These are phyloP conservation scores for Spinibarbus caldwelli DNA, from an alignment of 2,797 vertebrate species.

Conservation along the genomic window DNA sequence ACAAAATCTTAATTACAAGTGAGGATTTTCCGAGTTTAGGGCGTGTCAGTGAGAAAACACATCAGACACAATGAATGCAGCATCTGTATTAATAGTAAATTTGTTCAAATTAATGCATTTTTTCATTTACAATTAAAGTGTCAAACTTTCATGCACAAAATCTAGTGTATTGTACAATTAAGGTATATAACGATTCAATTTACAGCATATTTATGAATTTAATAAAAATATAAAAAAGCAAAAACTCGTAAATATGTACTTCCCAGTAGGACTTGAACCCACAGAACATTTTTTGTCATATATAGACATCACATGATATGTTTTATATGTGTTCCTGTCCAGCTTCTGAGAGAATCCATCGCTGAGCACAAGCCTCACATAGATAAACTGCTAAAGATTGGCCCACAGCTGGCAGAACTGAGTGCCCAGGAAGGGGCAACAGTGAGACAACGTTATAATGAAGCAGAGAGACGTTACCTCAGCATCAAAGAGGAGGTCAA, in stretches of 20 bases:
- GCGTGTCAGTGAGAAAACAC: background rate
- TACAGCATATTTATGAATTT: background rate
- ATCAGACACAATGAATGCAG: background rate
- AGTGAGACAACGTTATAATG: constrained; percentile 84
- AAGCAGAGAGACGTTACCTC: constrained; percentile 84
- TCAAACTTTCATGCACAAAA: background rate
- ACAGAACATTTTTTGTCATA: background rate
- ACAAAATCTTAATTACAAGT: background rate
- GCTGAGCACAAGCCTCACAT: constrained; percentile 98
- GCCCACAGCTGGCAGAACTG: constrained; percentile 91
- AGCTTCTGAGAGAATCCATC: constrained; percentile 96
- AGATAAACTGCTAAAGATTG: constrained; percentile 97
- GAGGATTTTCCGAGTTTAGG: background rate
- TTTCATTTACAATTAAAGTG: background rate
- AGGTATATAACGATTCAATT: background rate
- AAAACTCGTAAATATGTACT: background rate
- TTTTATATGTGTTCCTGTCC: constrained; percentile 38
- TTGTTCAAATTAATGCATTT: no score
- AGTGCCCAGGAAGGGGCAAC: constrained; percentile 88
- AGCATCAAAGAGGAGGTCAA: constrained; percentile 95
- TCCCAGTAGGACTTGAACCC: no score
- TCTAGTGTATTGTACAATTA: background rate
- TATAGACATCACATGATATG: background rate
- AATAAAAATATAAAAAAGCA: background rate
- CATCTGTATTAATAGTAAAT: background rate